These are phyloP conservation scores for Diachrysia chrysitis DNA, from an alignment of 2,888 invertebrate species.

Conservation along the genomic window DNA sequence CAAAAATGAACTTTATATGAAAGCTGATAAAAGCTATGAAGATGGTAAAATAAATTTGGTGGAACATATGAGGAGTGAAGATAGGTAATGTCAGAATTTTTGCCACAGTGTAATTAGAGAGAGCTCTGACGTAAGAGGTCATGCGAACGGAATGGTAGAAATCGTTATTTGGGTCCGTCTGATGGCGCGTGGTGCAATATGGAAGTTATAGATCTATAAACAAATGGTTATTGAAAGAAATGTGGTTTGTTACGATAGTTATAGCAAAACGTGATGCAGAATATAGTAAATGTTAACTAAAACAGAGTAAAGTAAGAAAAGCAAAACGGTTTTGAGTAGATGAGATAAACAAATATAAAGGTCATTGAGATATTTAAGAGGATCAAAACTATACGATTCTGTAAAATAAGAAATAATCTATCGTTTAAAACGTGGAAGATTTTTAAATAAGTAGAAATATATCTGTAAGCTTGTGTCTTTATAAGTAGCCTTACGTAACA, in stretches of 20 bases:
- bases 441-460: too few relatives aligned
- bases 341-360: background rate
- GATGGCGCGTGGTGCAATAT: conserved; percentile 48
- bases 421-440: too few relatives aligned
- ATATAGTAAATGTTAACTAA: background rate
- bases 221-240: conserved; percentile 6
- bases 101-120: conserved; percentile 85
- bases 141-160: conserved; percentile 84
- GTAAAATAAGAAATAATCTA: too few relatives aligned
- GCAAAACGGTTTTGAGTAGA: background rate
- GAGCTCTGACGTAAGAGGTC: conserved; percentile 81
- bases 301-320: background rate
- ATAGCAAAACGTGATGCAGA: background rate
- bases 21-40: conserved; percentile 41
- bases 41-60: conserved; percentile 60
- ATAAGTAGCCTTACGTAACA: too few relatives aligned
- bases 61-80: conserved; percentile 63
- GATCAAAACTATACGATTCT: background rate
- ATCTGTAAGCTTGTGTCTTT: too few relatives aligned
- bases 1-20: conserved; percentile 51
- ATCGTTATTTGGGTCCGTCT: conserved; percentile 67
- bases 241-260: too few relatives aligned
- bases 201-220: conserved; percentile 39
- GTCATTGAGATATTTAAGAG: background rate
- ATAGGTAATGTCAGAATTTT: conserved; percentile 80